A percentile compares a stretch with the other conserved stretches of the same genome.
phyloP scores from a whole-genome alignment of 1,140 invertebrate genomes.

The Meloidogyne hapla region DNA sequence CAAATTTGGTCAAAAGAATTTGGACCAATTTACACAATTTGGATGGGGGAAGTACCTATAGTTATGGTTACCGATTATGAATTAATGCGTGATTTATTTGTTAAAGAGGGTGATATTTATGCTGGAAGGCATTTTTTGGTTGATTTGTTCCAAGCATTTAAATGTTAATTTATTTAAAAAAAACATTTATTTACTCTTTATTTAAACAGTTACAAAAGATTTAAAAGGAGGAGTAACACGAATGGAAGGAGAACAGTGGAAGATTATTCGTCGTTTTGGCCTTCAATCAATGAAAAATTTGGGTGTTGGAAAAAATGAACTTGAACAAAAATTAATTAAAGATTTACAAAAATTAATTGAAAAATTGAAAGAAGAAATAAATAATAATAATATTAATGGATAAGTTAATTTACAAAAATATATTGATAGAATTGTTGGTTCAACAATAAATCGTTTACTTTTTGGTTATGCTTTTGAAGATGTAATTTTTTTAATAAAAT shows the following conservation, averaged over 20 bases:
- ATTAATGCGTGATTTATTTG: constrained; percentile 11
- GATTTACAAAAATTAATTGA: no score
- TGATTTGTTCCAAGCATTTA: background rate
- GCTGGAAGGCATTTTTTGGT: constrained; percentile 14
- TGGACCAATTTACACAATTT: constrained; percentile 35
- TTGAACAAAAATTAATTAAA: constrained; percentile 26
- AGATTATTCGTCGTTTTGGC: constrained; percentile 29
- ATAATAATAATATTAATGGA: background rate
- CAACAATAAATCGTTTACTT: constrained; percentile 19
- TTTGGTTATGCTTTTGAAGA: constrained; percentile 21
- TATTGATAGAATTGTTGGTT: constrained; percentile 17
- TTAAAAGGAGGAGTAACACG: constrained; percentile 5
- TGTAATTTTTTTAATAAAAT: background rate
- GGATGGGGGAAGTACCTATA: constrained; percentile 25
- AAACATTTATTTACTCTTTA: no score
- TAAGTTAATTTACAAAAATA: background rate
- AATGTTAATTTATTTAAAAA: background rate
- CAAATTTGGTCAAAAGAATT: constrained; percentile 13
- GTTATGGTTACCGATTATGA: constrained; percentile 1
- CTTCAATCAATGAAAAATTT: constrained; percentile 44
- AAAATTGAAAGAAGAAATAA: constrained; percentile 12
- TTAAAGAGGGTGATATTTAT: constrained; percentile 5
- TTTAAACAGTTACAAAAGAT: background rate
- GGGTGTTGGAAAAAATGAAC: constrained; percentile 36
- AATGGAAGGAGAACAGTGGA: constrained; percentile 12